Percentiles rank a stretch among this genome's conserved stretches.
Conservation (phyloP, 2,888 invertebrate species). For the Chelonus formosanus region DNA sequence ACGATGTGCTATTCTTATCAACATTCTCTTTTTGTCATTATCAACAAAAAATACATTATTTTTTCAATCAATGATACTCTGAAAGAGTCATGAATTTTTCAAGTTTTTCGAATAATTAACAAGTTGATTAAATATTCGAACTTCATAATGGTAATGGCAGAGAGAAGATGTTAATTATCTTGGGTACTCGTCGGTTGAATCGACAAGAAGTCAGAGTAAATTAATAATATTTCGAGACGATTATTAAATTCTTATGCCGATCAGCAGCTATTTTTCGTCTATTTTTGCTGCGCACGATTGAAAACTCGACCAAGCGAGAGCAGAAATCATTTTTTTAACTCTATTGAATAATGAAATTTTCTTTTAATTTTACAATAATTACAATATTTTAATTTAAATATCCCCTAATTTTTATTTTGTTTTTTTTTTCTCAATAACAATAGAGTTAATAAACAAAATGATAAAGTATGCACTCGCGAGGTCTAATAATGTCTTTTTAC, state of each 20-base stretch:
- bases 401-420: neutral
- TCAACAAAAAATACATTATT: too few species aligned
- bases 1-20: too few species aligned
- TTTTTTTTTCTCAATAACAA: neutral
- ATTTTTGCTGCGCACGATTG: constrained; percentile 7
- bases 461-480: constrained; percentile 46
- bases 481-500: constrained; percentile 46
- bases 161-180: neutral
- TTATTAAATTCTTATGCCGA: constrained; percentile 7
- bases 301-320: constrained; percentile 1
- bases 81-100: too few species aligned
- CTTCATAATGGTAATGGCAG: neutral
- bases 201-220: neutral
- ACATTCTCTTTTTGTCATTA: too few species aligned
- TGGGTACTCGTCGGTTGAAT: neutral
- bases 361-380: neutral
- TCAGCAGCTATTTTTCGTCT: neutral
- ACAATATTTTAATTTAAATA: too few species aligned
- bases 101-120: too few species aligned
- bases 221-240: constrained; percentile 6
- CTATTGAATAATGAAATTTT: neutral
- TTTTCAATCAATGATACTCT: too few species aligned
- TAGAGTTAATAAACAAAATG: constrained; percentile 6
- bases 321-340: constrained; percentile 1
- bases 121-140: too few species aligned